Evolutionary conservation across 2,113 vertebrate species (phyloP), one percentile per base, ranked within the genome.

Genomic region (Phoxinus phoxinus): DNA sequence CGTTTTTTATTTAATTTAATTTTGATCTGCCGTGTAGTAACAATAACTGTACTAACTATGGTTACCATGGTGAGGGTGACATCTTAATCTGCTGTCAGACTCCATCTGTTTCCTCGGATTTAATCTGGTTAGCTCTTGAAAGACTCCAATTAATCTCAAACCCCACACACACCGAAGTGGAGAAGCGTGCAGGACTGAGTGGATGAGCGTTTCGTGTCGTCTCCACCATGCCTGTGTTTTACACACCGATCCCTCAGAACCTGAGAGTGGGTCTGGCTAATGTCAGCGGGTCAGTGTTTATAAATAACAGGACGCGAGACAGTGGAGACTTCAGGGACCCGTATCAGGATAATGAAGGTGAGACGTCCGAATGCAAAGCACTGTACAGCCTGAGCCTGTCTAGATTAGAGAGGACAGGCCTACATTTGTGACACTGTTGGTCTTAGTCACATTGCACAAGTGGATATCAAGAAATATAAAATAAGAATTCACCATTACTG

Each of bases 291-390:
- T 94, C 94, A 0, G 91, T 96, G 78, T 96, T 96, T 90, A 90
- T 92, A 83, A 94, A 93, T 91, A 96, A 96, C 93, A 94, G 93
- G 92, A 96, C 96, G 0, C 44, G 85, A 27, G 96, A 97, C 85
- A 93, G 91, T 0, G 32, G 90, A 0, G 72, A 94, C 86, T 87
- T 88, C 81, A 82, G 82, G 77, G 92, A 94, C 61, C 93, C 87
- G 46, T 67, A 63, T 25, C 61, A 25, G 37, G 88, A 92, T 84
- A 86, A 85, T 23, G 86, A 92, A 91, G 96, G 96, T 97, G 90
- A 61, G 93, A 61, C 13, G 3, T 61, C 75, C 7, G 17, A 23
- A 56, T 56, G 53, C 6, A 53, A 76, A 21, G 15, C 1, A 3
- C 30, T 56, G 4, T 56, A 23, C 27, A 56, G 17, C 48, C 48